Conservation (phyloP, 2,888 invertebrate species). For the Caenorhabditis virilis region DNA sequence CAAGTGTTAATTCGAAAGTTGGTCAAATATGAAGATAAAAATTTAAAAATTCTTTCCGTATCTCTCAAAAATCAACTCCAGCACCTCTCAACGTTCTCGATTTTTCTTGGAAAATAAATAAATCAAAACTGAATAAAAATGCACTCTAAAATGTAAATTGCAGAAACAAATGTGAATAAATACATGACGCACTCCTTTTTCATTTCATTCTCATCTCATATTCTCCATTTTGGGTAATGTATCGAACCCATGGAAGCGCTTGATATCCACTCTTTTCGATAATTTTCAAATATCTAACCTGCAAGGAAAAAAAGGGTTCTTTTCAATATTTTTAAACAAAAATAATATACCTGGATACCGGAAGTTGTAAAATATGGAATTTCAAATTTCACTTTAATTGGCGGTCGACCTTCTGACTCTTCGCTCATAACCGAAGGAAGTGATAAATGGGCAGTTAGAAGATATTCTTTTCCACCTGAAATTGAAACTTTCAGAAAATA, state of each 20-base stretch:
- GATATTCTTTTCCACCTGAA: constrained; percentile 94
- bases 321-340: not conserved
- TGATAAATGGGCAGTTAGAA: constrained; percentile 97
- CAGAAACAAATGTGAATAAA: too few species aligned
- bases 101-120: too few species aligned
- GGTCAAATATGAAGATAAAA: too few species aligned
- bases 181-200: too few species aligned
- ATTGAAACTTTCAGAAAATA: too few species aligned
- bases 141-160: too few species aligned
- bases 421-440: constrained; percentile 92
- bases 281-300: constrained; percentile 91
- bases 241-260: constrained; percentile 96
- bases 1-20: too few species aligned
- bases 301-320: constrained; percentile 37
- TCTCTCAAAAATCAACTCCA: too few species aligned
- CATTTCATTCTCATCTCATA: constrained; percentile 83
- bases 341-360: constrained; percentile 83
- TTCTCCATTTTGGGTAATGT: constrained; percentile 98
- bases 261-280: constrained; percentile 99
- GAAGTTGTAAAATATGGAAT: constrained; percentile 98
- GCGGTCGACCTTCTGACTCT: constrained; percentile 92
- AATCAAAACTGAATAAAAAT: too few species aligned
- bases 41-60: too few species aligned
- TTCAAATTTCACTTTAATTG: constrained; percentile 97
- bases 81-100: too few species aligned